A percentile compares a stretch with the other conserved stretches of the same genome.
Conservation (phyloP, 2,888 invertebrate species). For the Luperina testacea region DNA sequence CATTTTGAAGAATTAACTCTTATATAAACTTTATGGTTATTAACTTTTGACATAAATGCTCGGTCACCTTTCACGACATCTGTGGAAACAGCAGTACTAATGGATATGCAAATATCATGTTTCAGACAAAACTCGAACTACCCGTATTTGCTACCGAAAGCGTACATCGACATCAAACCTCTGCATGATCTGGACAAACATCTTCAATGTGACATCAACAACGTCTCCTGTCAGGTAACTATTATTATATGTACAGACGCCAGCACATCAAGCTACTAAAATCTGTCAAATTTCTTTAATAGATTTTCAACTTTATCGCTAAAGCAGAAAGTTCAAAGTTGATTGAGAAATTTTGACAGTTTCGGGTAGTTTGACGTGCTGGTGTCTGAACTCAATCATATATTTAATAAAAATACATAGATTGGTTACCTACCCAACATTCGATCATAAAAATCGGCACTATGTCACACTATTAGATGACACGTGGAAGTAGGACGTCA, state of each 20-base stretch:
- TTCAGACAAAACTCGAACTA: conserved; percentile 92
- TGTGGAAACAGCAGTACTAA: background rate
- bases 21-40: background rate
- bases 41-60: background rate
- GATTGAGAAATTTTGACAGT: no score
- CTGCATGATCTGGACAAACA: conserved; percentile 82
- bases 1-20: background rate
- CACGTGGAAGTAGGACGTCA: background rate
- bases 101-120: conserved; percentile 41
- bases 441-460: background rate
- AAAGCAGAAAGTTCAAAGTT: no score
- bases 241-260: background rate
- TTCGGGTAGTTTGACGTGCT: no score
- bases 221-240: conserved; percentile 93
- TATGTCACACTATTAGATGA: background rate
- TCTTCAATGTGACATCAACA: conserved; percentile 88
- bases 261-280: no score
- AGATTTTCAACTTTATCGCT: no score
- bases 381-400: no score
- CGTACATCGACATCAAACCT: conserved; percentile 91
- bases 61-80: background rate
- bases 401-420: no score
- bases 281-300: no score
- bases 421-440: background rate
- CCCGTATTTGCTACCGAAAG: conserved; percentile 96